Percentiles rank a stretch among this genome's conserved stretches.
Conservation (phyloP, 2,797 vertebrate genomes). For the Coccyzus lansbergi region DNA sequence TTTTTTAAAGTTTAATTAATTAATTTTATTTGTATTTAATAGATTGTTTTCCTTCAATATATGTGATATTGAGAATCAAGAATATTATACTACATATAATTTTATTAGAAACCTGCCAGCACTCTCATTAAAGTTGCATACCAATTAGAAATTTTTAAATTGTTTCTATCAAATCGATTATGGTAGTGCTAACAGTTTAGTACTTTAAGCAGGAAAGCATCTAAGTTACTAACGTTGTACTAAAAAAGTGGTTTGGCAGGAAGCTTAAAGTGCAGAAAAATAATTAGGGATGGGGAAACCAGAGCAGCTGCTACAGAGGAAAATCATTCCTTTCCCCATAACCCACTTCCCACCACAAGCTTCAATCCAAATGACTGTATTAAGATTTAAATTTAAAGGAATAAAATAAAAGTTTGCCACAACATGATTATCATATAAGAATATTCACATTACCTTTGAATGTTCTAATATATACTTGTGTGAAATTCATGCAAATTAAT, state of each 20-base stretch:
- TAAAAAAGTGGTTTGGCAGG: not conserved
- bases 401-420: not conserved
- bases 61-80: not conserved
- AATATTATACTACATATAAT: not conserved
- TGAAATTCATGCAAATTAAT: not conserved
- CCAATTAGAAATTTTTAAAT: not conserved
- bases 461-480: not conserved
- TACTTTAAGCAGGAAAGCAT: not conserved
- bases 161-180: not conserved
- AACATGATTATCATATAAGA: not conserved
- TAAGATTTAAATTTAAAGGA: not conserved
- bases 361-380: not conserved
- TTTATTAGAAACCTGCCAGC: not conserved
- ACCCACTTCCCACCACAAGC: accelerated
- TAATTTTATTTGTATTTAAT: not conserved
- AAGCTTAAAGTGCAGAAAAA: not conserved
- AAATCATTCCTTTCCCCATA: not conserved
- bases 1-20: not conserved
- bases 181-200: not conserved
- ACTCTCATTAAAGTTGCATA: not conserved
- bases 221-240: not conserved
- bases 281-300: not conserved
- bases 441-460: not conserved
- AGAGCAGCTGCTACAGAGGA: not conserved
- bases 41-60: not conserved